These are phyloP conservation scores for Hippocampus comes DNA, from an alignment of 2,113 vertebrate species.

Conservation along the genomic window DNA sequence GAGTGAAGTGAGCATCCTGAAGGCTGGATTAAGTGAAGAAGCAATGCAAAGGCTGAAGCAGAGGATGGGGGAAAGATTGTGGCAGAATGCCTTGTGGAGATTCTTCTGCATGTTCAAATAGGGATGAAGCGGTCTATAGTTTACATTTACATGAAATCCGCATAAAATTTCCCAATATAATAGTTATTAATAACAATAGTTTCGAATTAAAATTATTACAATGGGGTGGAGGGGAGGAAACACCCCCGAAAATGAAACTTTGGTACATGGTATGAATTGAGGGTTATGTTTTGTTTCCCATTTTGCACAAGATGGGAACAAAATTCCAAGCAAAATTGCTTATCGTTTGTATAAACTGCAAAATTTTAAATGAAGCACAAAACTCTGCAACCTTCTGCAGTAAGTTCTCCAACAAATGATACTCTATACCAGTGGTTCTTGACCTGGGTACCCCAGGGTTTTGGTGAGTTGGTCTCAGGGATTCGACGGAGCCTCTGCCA, in stretches of 20 bases:
- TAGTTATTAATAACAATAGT: no score
- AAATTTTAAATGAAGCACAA: background rate
- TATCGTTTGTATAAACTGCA: background rate
- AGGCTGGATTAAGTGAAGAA: conserved; percentile 50
- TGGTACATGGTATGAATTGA: background rate
- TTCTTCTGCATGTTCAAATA: conserved; percentile 4
- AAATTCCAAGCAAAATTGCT: background rate
- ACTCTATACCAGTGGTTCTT: background rate
- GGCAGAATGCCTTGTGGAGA: conserved; percentile 11
- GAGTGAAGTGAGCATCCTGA: conserved; percentile 39
- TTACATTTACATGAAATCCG: background rate
- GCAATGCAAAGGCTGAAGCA: conserved; percentile 37
- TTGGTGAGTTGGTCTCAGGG: no score
- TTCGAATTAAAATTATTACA: no score
- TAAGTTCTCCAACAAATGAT: background rate
- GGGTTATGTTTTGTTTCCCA: background rate
- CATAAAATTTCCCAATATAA: background rate
- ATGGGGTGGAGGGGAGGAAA: no score
- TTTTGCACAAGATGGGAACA: background rate
- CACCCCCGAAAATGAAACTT: no score
- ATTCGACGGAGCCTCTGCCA: no score
- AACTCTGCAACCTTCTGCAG: background rate
- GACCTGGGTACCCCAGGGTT: no score
- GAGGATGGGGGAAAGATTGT: conserved; percentile 11
- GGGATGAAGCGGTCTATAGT: background rate